Base-by-base conservation (phyloP, 2,888 invertebrate species). In the Sminthurinus aureus region DNA sequence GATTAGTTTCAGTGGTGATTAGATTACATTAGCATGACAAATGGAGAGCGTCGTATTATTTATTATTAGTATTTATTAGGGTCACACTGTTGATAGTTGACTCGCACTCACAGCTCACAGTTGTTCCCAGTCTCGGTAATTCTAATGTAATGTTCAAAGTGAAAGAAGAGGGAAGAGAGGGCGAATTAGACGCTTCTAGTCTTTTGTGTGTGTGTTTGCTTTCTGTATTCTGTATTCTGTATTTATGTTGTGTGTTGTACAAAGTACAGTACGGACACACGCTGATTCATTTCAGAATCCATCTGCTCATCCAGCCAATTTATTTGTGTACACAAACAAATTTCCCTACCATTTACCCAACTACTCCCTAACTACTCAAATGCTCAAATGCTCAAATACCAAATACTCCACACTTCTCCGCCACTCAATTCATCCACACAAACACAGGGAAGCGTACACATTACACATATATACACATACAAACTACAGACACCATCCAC, bases 21-120 rank as follows among this genome's bases (percentile, higher is more conserved):
- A 78, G 81, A 84, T 84, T 84, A 81, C 77, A 84, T 84, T 84
- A 84, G 84, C 84, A 84, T 84, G 81, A 84, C 81, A 84, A 84
- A 81, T 81, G 73, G 52, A 22, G 75, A 81, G 81, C 73, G 81
- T 74, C 64, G 58, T 75, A 81, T 81, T 81, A 81, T 81, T 81
- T 81, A 81, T 73, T 74, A 81, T 81, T 81, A 81, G 74, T 81
- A 81, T 81, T 81, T 81, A 81, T 81, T 52, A 81, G 81, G 81
- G 81, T 74, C 75, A 64, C 74, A 74, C 73, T 75, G 50, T 79
- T 79, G 69, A 79, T 79, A 79, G 79, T 79, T 79, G 79, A 79
- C 75, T 75, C 58, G 51, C 24, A 74, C 64, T 81, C 64, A 38
- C 18, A 50, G 13, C 64, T 81, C 64, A 38, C 18, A 50, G 13